phyloP scores from a whole-genome alignment of 1,140 invertebrate genomes.

The Zaprionus ornatus region DNA sequence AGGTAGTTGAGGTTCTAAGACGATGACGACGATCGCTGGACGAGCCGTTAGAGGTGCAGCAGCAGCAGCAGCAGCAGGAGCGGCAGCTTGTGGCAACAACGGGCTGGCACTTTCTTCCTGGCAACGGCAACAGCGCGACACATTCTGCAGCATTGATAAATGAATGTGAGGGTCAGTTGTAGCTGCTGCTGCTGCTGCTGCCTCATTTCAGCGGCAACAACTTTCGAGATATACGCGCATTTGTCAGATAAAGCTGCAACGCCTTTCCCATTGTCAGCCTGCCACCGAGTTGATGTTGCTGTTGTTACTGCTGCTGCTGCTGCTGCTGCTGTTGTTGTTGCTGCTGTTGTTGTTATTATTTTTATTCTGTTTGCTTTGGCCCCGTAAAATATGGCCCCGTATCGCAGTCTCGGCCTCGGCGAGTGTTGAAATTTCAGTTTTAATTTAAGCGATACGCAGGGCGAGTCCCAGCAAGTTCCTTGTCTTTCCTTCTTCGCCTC shows the following conservation, averaged over 20 bases:
- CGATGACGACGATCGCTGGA: conserved; percentile 23
- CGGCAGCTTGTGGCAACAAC: conserved; percentile 10
- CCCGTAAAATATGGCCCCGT: conserved; percentile 68
- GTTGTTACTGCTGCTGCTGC: background rate
- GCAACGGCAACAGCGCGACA: conserved; percentile 39
- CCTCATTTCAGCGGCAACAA: conserved; percentile 57
- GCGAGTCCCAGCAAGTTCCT: conserved; percentile 35
- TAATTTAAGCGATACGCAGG: conserved; percentile 79
- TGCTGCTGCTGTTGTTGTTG: conserved; percentile 10
- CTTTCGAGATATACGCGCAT: conserved; percentile 79
- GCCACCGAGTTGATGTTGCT: conserved; percentile 48
- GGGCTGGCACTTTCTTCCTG: conserved; percentile 48
- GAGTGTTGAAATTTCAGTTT: conserved; percentile 82
- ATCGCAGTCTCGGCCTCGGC: conserved; percentile 42
- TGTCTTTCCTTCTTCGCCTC: background rate
- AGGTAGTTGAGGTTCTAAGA: conserved; percentile 23
- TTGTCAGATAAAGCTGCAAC: conserved; percentile 78
- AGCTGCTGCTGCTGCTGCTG: conserved; percentile 20
- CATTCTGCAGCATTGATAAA: conserved; percentile 65
- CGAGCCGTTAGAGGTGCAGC: conserved; percentile 57
- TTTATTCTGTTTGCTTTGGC: conserved; percentile 41
- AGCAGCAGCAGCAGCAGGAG: conserved; percentile 35
- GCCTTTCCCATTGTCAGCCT: conserved; percentile 75
- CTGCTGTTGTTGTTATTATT: conserved; percentile 21
- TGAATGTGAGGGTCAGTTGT: conserved; percentile 79